Evolutionary conservation across 2,888 invertebrate genomes (phyloP).

Genomic region (Elgonia sp.): DNA sequence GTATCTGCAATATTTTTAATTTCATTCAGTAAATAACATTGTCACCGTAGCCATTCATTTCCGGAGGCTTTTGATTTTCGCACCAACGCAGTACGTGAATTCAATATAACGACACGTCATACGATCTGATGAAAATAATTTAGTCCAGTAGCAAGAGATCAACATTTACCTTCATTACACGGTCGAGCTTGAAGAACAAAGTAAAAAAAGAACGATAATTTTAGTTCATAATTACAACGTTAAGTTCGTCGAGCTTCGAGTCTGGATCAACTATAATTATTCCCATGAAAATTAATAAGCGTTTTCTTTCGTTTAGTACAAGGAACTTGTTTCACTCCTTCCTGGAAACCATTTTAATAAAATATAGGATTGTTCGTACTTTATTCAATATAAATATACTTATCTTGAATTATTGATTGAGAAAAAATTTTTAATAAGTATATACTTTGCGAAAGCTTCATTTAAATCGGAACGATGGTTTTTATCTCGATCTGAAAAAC

Average conservation of each 20-base stretch:
- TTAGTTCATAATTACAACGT: conserved; percentile 47
- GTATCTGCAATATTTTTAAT: conserved; percentile 60
- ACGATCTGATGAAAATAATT: conserved; percentile 63
- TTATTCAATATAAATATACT: conserved; percentile 9
- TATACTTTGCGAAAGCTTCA: neutral
- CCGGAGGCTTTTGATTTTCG: conserved; percentile 59
- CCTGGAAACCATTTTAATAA: conserved; percentile 16
- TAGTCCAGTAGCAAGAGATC: conserved; percentile 47
- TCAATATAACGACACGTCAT: conserved; percentile 59
- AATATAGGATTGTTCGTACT: conserved; percentile 1
- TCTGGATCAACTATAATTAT: conserved; percentile 51
- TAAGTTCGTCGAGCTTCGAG: conserved; percentile 26
- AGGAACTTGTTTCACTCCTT: neutral
- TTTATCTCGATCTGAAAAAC: neutral
- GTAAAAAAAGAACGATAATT: conserved; percentile 29
- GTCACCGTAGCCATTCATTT: conserved; percentile 56
- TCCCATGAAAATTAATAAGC: conserved; percentile 46
- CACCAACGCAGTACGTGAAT: conserved; percentile 51
- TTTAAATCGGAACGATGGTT: neutral
- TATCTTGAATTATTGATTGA: conserved; percentile 4
- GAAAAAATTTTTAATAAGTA: neutral
- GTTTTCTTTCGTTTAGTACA: neutral
- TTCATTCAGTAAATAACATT: conserved; percentile 58
- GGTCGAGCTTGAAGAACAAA: conserved; percentile 18
- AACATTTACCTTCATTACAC: conserved; percentile 54